These are phyloP conservation scores for Cheumatopsyche charites DNA, from an alignment of 1,140 invertebrate genomes.

Conservation along the genomic window DNA sequence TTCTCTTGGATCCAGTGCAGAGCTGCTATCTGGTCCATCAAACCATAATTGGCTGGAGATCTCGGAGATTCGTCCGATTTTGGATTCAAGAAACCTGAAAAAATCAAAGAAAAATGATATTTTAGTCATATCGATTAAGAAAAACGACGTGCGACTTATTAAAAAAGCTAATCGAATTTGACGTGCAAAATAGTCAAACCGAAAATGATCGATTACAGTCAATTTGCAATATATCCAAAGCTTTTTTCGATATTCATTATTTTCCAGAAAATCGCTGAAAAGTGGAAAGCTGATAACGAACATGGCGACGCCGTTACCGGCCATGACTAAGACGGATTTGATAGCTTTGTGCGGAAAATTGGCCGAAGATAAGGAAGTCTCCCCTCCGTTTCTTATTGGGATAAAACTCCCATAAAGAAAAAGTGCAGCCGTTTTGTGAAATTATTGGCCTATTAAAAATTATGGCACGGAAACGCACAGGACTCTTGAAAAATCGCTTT, in stretches of 20 bases:
- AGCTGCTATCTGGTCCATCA: slow-evolving; percentile 94
- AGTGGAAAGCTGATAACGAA: too few relatives aligned
- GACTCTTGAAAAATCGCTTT: slow-evolving; percentile 25
- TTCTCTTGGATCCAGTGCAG: slow-evolving; percentile 95
- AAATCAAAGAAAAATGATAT: slow-evolving; percentile 43
- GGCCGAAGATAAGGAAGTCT: slow-evolving; percentile 5
- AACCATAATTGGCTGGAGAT: slow-evolving; percentile 90
- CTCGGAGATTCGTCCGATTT: slow-evolving; percentile 82
- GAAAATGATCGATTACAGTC: too few relatives aligned
- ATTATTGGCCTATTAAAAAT: slow-evolving; percentile 36
- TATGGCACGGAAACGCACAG: slow-evolving; percentile 28
- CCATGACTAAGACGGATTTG: slow-evolving; percentile 6
- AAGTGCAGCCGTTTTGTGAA: slow-evolving; percentile 31
- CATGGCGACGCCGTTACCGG: too few relatives aligned
- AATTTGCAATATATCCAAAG: too few relatives aligned
- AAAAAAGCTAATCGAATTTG: too few relatives aligned
- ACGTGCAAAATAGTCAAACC: too few relatives aligned
- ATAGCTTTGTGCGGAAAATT: slow-evolving; percentile 20
- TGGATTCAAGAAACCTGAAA: slow-evolving; percentile 86
- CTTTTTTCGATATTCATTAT: too few relatives aligned
- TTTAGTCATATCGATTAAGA: too few relatives aligned
- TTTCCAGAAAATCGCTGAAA: too few relatives aligned
- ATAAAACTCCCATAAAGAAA: slow-evolving; percentile 22
- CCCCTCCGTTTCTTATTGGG: slow-evolving; percentile 19
- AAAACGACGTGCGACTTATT: too few relatives aligned